These are phyloP conservation scores for Tringa solitaria DNA, from an alignment of 2,113 vertebrate genomes.

Conservation along the genomic window DNA sequence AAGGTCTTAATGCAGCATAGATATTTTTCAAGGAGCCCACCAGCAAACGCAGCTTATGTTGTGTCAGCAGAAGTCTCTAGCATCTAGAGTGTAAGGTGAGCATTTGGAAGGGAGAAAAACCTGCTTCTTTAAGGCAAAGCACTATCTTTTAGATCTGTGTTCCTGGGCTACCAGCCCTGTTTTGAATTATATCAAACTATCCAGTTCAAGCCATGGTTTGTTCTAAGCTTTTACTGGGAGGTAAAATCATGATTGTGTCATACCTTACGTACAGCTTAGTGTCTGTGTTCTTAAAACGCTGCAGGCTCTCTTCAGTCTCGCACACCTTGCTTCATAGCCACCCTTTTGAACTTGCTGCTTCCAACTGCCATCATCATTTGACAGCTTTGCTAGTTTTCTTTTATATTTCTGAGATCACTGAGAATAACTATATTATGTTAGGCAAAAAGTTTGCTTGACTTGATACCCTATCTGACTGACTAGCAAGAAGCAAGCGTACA, in stretches of 20 bases:
- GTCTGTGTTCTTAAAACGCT: neutral
- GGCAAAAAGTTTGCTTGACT: neutral
- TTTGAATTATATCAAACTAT: neutral
- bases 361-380: neutral
- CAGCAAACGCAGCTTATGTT: neutral
- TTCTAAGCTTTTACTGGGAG: conserved; percentile 10
- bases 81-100: neutral
- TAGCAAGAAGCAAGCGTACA: neutral
- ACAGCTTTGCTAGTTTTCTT: neutral
- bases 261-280: neutral
- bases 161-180: conserved; percentile 6
- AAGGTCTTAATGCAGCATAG: neutral
- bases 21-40: neutral
- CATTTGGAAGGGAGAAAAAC: conserved; percentile 34
- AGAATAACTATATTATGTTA: neutral
- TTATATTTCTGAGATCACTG: neutral
- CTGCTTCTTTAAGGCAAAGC: conserved; percentile 25
- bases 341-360: neutral
- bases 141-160: conserved; percentile 43
- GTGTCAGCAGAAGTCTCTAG: neutral
- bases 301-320: neutral
- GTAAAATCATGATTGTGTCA: neutral
- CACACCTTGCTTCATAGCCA: neutral
- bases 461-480: neutral
- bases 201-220: conserved; percentile 19